Percentiles rank a stretch among this genome's conserved stretches.
Evolutionary conservation across 2,888 invertebrate genomes (phyloP).

Genomic region (Clepsis dumicolana): DNA sequence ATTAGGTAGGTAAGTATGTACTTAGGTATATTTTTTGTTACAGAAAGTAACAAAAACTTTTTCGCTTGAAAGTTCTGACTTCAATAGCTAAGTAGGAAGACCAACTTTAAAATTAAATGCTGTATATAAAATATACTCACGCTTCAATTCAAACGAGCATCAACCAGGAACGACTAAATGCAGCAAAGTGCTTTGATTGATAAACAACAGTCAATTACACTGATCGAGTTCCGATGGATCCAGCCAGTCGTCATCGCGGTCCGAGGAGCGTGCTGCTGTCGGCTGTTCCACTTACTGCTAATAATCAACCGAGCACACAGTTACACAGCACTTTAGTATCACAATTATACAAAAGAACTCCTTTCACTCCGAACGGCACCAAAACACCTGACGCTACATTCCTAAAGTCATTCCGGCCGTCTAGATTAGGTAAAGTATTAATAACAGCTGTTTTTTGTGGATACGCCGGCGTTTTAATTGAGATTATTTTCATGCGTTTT

Average conservation of each 20-base stretch:
- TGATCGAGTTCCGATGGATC: conserved; percentile 29
- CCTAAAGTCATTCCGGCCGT: conserved; percentile 68
- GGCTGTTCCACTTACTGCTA: conserved; percentile 55
- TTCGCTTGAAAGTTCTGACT: background rate
- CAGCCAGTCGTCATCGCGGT: conserved; percentile 29
- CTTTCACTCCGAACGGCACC: conserved; percentile 76
- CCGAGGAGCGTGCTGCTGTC: conserved; percentile 1
- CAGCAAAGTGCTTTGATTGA: conserved; percentile 36
- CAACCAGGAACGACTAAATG: conserved; percentile 33
- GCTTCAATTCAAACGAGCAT: conserved; percentile 36
- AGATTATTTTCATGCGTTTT: conserved; percentile 55
- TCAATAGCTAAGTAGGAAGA: background rate
- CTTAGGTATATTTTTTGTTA: background rate
- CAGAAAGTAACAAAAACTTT: background rate
- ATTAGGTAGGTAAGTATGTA: background rate
- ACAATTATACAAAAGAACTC: conserved; percentile 59
- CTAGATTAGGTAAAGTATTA: conserved; percentile 63
- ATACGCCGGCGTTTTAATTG: conserved; percentile 40
- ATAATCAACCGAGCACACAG: conserved; percentile 61
- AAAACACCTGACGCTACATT: conserved; percentile 65
- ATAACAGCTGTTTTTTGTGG: conserved; percentile 32
- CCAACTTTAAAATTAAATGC: background rate
- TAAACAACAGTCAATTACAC: conserved; percentile 36
- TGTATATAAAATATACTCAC: conserved; percentile 36
- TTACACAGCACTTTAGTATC: conserved; percentile 64